phyloP scores from a whole-genome alignment of 2,797 vertebrate genomes.

The Danio tinwini region DNA sequence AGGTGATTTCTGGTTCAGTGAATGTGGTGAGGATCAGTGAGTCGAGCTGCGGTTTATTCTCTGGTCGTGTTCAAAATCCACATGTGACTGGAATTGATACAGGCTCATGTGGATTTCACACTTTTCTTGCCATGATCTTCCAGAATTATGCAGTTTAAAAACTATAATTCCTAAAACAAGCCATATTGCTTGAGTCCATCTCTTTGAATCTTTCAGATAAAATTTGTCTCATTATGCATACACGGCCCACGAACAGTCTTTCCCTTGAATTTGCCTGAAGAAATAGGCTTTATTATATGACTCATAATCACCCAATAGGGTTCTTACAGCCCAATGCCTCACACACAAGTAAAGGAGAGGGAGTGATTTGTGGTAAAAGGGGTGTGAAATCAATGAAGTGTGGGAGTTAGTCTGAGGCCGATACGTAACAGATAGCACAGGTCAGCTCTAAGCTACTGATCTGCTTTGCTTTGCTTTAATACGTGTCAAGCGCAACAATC shows the following conservation, averaged over 20 bases:
- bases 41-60: slow-evolving; percentile 29
- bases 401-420: slow-evolving; percentile 42
- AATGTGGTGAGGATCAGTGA: slow-evolving; percentile 39
- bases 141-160: slow-evolving; percentile 52
- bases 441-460: slow-evolving; percentile 57
- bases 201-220: slow-evolving; percentile 29
- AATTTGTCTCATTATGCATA: slow-evolving; percentile 38
- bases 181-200: slow-evolving; percentile 1
- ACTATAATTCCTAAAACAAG: not conserved
- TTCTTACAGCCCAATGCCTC: slow-evolving; percentile 28
- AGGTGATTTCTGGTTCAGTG: slow-evolving; percentile 59
- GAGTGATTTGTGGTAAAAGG: slow-evolving; percentile 37
- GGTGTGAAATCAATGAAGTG: slow-evolving; percentile 54
- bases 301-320: slow-evolving; percentile 5
- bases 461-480: slow-evolving; percentile 45
- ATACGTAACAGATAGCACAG: slow-evolving; percentile 53
- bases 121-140: slow-evolving; percentile 50
- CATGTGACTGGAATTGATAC: slow-evolving; percentile 44
- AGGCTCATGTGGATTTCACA: slow-evolving; percentile 51
- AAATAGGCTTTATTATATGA: slow-evolving; percentile 16
- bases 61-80: slow-evolving; percentile 34
- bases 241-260: slow-evolving; percentile 13
- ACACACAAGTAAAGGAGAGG: slow-evolving; percentile 30
- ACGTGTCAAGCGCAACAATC: slow-evolving; percentile 38
- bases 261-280: slow-evolving; percentile 22